Base-by-base conservation (phyloP, 2,888 invertebrate species). In the Gastrophysa polygoni region DNA sequence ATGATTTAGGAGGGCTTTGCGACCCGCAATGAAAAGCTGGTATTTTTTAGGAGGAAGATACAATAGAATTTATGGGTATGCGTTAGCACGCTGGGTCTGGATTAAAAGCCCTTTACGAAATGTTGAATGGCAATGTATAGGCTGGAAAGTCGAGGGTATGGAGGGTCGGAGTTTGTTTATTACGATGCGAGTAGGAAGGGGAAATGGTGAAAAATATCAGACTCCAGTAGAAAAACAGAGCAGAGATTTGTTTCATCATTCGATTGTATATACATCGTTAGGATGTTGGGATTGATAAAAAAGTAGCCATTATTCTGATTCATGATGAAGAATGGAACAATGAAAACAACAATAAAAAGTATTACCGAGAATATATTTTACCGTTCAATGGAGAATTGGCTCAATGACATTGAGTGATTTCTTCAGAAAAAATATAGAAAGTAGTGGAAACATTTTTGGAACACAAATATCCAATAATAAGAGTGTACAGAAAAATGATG, bases 1-100 rank as follows among this genome's bases (percentile, higher is more conserved):
- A 62, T 64, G 64, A 67, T 64, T 67, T 67, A 67, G 59, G 54
- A 50, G 59, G 28, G 24, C 11, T 38, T n/a, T 48, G 47, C 47
- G 52, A 50, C 47, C 55, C 32, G 28, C 51, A 58, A 48, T 56
- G 61, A 65, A 64, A 63, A 60, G 52, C 59, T 52, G 48, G 57
- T 60, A 57, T 63, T 58, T 63, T 48, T 56, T 21, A 47, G 44
- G 43, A 57, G 57, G 48, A 57, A 62, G 57, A 52, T 57, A 34
- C 47, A 47, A 51, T 38, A 43, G 49, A 38, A 63, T 63, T 63
- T 63, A 63, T 63, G 43, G 32, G 56, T 28, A 57, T 57, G 63
- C 60, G 59, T 60, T 57, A 43, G 46, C 38, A n/a, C 11, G 38
- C 38, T 14, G 10, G 24, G 44, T 57, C 34, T 56, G 59, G 50